Conservation (phyloP, 2,113 vertebrate species). For the Lophotis ruficrista region DNA sequence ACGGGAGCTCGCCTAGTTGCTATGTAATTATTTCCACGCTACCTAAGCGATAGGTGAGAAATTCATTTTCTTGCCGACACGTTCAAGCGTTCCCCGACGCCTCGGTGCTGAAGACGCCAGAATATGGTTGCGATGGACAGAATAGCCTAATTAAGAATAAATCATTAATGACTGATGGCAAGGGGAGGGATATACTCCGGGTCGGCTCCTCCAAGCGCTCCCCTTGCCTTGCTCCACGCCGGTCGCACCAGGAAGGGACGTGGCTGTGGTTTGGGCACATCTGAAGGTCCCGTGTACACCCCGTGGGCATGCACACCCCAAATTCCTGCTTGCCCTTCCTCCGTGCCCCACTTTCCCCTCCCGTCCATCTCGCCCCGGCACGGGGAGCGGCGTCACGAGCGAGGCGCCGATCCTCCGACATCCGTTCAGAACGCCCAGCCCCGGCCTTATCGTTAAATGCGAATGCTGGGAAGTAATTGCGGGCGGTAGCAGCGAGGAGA, state of each 20-base stretch:
- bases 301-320: rapidly evolving
- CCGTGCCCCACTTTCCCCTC: not conserved
- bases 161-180: not conserved
- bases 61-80: not conserved
- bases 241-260: not conserved
- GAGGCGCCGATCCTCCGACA: not conserved
- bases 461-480: not conserved
- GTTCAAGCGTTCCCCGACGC: not conserved
- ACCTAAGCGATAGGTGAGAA: not conserved
- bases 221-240: rapidly evolving
- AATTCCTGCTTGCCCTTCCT: not conserved
- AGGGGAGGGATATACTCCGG: not conserved
- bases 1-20: not conserved
- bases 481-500: not conserved
- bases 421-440: not conserved
- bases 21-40: not conserved
- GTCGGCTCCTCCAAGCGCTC: not conserved
- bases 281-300: rapidly evolving
- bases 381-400: not conserved
- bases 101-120: not conserved
- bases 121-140: not conserved
- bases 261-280: rapidly evolving
- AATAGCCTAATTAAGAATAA: not conserved
- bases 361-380: not conserved
- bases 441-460: not conserved